Evolutionary conservation across 1,140 invertebrate genomes (phyloP).

Genomic region (Drosophila baimaii): DNA sequence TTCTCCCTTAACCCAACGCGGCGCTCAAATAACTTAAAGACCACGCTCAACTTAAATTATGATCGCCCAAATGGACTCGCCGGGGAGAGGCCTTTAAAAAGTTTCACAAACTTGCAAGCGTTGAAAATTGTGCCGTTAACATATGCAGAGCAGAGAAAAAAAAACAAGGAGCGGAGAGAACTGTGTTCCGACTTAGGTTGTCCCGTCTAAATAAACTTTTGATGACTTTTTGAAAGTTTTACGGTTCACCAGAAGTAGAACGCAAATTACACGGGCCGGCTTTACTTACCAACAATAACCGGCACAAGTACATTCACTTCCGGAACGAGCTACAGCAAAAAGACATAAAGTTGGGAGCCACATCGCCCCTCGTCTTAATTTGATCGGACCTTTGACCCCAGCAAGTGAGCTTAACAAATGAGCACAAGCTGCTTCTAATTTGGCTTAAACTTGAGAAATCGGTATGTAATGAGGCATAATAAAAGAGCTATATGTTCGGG

Average conservation of each 20-base stretch:
- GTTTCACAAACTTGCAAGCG: slow-evolving; percentile 31
- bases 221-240: slow-evolving; percentile 81
- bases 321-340: slow-evolving; percentile 20
- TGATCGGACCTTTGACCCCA: slow-evolving; percentile 31
- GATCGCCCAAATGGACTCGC: slow-evolving; percentile 48
- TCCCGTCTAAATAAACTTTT: slow-evolving; percentile 67
- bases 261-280: slow-evolving; percentile 61
- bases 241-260: slow-evolving; percentile 57
- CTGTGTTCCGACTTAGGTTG: slow-evolving; percentile 51
- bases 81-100: slow-evolving; percentile 54
- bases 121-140: slow-evolving; percentile 47
- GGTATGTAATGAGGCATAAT: slow-evolving; percentile 12
- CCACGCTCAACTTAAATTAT: slow-evolving; percentile 47
- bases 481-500: not conserved
- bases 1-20: not conserved
- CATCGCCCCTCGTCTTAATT: slow-evolving; percentile 21
- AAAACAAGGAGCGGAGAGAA: slow-evolving; percentile 23
- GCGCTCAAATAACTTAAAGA: slow-evolving; percentile 56
- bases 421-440: slow-evolving; percentile 39
- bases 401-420: slow-evolving; percentile 39
- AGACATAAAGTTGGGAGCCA: slow-evolving; percentile 15
- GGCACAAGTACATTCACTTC: slow-evolving; percentile 23
- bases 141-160: slow-evolving; percentile 53
- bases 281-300: slow-evolving; percentile 30
- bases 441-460: slow-evolving; percentile 1